These are phyloP conservation scores for Pimpla rufipes DNA, from an alignment of 2,888 invertebrate genomes.

Conservation along the genomic window DNA sequence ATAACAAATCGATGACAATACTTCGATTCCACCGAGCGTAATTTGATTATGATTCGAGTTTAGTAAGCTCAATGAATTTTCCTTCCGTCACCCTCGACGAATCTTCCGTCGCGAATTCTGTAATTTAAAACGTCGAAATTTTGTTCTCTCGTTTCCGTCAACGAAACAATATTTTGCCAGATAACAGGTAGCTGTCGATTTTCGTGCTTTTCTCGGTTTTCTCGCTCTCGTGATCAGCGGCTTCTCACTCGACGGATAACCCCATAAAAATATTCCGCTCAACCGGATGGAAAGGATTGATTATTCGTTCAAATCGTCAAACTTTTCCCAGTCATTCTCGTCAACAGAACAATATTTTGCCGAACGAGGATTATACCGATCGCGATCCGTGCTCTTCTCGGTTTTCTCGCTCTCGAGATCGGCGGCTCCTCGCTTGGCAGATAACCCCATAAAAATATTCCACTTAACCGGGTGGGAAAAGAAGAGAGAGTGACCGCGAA, in stretches of 20 bases:
- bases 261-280: slow-evolving; percentile 78
- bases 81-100: slow-evolving; percentile 24
- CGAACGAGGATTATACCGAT: background rate
- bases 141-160: too few relatives aligned
- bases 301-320: too few relatives aligned
- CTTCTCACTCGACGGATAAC: slow-evolving; percentile 68
- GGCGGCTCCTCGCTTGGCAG: slow-evolving; percentile 40
- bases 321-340: too few relatives aligned
- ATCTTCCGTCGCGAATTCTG: slow-evolving; percentile 32
- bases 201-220: background rate
- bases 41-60: background rate
- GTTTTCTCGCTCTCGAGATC: slow-evolving; percentile 18
- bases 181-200: too few relatives aligned
- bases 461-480: slow-evolving; percentile 61
- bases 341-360: slow-evolving; percentile 2
- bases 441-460: slow-evolving; percentile 79
- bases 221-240: background rate
- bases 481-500: slow-evolving; percentile 43
- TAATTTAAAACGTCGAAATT: too few relatives aligned
- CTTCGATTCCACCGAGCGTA: background rate
- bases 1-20: slow-evolving; percentile 30
- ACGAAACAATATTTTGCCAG: too few relatives aligned
- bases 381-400: slow-evolving; percentile 27
- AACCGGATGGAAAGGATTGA: slow-evolving; percentile 29
- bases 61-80: background rate